Percentiles rank a stretch among this genome's conserved stretches.
Conservation (phyloP, 2,888 invertebrate genomes). For the Agrochola lychnidis region DNA sequence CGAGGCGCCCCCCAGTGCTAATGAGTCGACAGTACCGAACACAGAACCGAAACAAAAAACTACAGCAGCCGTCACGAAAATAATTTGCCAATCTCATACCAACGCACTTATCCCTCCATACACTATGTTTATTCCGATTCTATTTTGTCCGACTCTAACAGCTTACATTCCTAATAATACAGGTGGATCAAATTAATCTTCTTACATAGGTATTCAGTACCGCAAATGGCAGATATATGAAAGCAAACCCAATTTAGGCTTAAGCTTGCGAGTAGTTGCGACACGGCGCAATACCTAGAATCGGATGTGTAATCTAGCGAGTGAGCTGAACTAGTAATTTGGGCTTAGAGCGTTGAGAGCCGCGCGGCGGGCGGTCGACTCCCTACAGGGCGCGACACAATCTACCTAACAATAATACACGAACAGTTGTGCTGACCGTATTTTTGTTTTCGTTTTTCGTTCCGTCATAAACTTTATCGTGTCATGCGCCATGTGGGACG, state of each 20-base stretch:
- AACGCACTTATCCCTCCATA: conserved; percentile 23
- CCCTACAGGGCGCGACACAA: conserved; percentile 80
- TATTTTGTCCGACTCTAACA: conserved; percentile 33
- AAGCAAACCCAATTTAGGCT: conserved; percentile 67
- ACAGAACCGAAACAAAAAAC: conserved; percentile 48
- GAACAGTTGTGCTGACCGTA: conserved; percentile 82
- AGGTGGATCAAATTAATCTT: conserved; percentile 62
- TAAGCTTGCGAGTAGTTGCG: conserved; percentile 62
- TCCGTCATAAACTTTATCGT: conserved; percentile 83
- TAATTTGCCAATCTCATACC: conserved; percentile 49
- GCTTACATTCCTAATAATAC: conserved; percentile 45
- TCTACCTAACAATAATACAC: conserved; percentile 80
- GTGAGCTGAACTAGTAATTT: conserved; percentile 81
- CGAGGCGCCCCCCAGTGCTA: conserved; percentile 81
- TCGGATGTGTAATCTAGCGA: conserved; percentile 71
- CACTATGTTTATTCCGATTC: conserved; percentile 41
- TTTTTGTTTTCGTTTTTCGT: conserved; percentile 80
- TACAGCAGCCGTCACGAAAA: conserved; percentile 46
- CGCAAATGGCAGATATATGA: conserved; percentile 58
- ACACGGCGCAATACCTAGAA: conserved; percentile 70
- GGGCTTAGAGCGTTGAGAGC: conserved; percentile 83
- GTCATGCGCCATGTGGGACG: conserved; percentile 82
- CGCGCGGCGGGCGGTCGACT: conserved; percentile 80
- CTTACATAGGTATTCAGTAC: conserved; percentile 56
- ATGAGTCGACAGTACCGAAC: conserved; percentile 78